A percentile compares a stretch with the other conserved stretches of the same genome.
Evolutionary conservation across 1,140 invertebrate genomes (phyloP).

Genomic region (Holotrichia oblita): DNA sequence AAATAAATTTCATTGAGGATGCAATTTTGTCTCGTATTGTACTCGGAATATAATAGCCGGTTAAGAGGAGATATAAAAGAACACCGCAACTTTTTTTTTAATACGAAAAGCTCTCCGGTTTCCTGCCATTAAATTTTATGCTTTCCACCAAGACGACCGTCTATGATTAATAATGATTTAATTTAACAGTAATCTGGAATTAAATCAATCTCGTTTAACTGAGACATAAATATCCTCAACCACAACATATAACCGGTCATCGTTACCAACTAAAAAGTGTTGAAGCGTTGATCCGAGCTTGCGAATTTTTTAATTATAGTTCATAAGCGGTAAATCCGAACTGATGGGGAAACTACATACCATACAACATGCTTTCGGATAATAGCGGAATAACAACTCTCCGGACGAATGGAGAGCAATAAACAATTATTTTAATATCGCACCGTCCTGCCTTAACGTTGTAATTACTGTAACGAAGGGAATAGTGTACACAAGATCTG

Average conservation of each 20-base stretch:
- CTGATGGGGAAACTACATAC: not conserved
- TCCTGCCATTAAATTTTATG: not conserved
- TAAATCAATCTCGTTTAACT: conserved; percentile 11
- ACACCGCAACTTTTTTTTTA: not conserved
- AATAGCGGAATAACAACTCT: not conserved
- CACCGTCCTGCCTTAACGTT: not conserved
- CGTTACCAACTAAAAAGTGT: not conserved
- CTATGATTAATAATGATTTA: conserved; percentile 9
- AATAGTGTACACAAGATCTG: not conserved
- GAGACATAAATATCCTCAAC: not conserved
- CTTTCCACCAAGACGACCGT: not conserved
- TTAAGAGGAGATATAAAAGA: not conserved
- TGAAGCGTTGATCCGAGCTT: not conserved
- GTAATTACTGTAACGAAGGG: not conserved
- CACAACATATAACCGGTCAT: too few species aligned
- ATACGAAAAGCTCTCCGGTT: not conserved
- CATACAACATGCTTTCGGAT: not conserved
- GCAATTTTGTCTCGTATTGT: not conserved
- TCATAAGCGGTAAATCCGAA: not conserved
- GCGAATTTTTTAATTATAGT: not conserved
- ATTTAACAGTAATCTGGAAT: not conserved
- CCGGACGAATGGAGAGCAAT: not conserved
- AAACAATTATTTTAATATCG: conserved; percentile 21
- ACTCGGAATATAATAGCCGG: not conserved
- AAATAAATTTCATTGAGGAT: too few species aligned